These are phyloP conservation scores for Andrena bucephala DNA, from an alignment of 2,888 invertebrate species.

Conservation along the genomic window DNA sequence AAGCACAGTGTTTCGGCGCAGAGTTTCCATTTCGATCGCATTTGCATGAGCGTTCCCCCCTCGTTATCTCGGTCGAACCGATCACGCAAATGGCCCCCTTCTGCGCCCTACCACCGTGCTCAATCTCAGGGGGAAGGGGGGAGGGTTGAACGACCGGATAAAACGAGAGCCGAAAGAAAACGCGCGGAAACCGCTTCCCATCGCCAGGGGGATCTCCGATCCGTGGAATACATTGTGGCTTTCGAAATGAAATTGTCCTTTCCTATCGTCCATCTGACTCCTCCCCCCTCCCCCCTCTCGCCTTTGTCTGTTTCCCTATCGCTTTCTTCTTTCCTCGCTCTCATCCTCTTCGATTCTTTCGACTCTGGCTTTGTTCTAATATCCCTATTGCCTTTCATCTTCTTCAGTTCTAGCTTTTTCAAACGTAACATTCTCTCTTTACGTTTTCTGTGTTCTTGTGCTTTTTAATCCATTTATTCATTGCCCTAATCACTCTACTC, in stretches of 20 bases:
- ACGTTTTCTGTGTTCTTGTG: too few relatives aligned
- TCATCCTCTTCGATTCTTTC: neutral
- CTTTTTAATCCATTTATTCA: too few relatives aligned
- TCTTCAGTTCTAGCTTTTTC: neutral
- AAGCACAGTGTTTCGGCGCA: constrained; percentile 62
- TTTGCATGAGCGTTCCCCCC: constrained; percentile 62
- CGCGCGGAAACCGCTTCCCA: constrained; percentile 27
- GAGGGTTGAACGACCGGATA: constrained; percentile 61
- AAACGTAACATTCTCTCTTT: too few relatives aligned
- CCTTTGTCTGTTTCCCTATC: neutral
- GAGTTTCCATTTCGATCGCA: constrained; percentile 64
- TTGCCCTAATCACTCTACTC: too few relatives aligned
- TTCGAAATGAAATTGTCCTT: constrained; percentile 73
- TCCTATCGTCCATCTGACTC: constrained; percentile 56
- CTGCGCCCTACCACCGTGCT: constrained; percentile 34
- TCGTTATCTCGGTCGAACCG: constrained; percentile 64
- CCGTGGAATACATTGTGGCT: constrained; percentile 40
- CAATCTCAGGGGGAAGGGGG: constrained; percentile 35
- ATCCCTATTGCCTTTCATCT: neutral
- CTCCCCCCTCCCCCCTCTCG: neutral
- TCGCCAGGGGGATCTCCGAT: constrained; percentile 41
- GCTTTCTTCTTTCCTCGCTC: neutral
- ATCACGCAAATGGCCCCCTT: constrained; percentile 65
- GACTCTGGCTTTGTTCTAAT: neutral
- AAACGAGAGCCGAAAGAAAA: constrained; percentile 57